These are phyloP conservation scores for Portevinia maculata DNA, from an alignment of 2,888 invertebrate genomes.

Conservation along the genomic window DNA sequence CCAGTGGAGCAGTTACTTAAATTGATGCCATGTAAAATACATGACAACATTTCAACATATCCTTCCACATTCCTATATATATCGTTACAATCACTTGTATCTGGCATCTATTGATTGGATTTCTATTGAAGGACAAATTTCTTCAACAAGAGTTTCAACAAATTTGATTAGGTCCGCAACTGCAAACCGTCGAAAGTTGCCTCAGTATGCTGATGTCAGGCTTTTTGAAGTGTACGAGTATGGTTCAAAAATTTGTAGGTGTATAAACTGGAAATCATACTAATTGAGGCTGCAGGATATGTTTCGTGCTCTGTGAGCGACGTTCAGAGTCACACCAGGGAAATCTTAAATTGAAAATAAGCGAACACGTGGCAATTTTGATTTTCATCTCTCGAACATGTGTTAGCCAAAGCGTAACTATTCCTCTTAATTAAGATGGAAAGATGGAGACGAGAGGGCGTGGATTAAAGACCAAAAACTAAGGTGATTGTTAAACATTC, in stretches of 20 bases:
- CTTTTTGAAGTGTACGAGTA: slow-evolving; percentile 2
- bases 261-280: slow-evolving; percentile 29
- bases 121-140: slow-evolving; percentile 31
- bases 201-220: slow-evolving; percentile 25
- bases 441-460: neutral
- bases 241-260: slow-evolving; percentile 17
- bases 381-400: slow-evolving; percentile 1
- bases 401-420: slow-evolving; percentile 7
- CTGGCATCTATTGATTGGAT: slow-evolving; percentile 53
- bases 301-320: neutral
- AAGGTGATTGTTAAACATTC: no score
- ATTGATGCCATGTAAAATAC: slow-evolving; percentile 16
- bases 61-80: neutral
- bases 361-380: slow-evolving; percentile 30
- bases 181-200: neutral
- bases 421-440: slow-evolving; percentile 7
- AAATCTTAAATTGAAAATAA: neutral
- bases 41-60: slow-evolving; percentile 21
- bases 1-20: slow-evolving; percentile 13
- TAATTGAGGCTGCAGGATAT: slow-evolving; percentile 23
- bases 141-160: slow-evolving; percentile 28
- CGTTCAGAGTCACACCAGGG: neutral
- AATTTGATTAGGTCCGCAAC: slow-evolving; percentile 50
- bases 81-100: slow-evolving; percentile 19
- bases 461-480: no score